Evolutionary conservation across 1,140 invertebrate species (phyloP), one percentile per base, ranked within the genome.

Genomic region (Idris sp.): DNA sequence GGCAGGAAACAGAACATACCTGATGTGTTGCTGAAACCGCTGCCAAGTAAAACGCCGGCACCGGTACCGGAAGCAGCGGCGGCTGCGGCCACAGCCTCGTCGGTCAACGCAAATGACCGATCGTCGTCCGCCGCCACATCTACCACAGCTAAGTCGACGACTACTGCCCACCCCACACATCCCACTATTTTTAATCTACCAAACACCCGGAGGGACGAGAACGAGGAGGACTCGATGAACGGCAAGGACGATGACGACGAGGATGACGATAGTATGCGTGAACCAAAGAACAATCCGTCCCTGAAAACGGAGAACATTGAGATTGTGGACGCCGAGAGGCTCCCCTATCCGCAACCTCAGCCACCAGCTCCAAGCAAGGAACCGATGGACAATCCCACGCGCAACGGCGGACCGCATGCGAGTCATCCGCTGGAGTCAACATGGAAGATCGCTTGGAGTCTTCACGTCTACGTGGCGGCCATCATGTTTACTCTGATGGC

Each of bases 381-480:
- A 88, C 51, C 88, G 87, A 8, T 44, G 36, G 76, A 76, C 16
- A 74, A 54, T 15, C 73, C 31, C 16, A 65, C 16, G 43, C 43
- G 49, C 31, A 77, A 83, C 15, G 71, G 64, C 8, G 69, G 80
- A 7, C 80, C 81, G 6, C 56, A 80, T 9, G 79, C 83, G 8
- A 74, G 76, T 4, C 81, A 84, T 54, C 79, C 82, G 0, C 15
- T 83, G 2, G 81, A 87, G 4, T 82, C 82, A 1, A 92, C 92
- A 0, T 94, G 93, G 92, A 90, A 91, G 0, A 92, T 95, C 74
- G 94, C 94, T 1, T 97, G 95, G 95, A 94, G 95, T 69, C 89
- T 97, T 8, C 95, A 97, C 79, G 92, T 97, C 0, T 97, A 97
- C 86, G 82, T 94, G 7, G 93, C 93, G 0, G 95, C 94, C 0